Evolutionary conservation across 2,888 invertebrate species (phyloP).

Genomic region (Heliconius charithonia): DNA sequence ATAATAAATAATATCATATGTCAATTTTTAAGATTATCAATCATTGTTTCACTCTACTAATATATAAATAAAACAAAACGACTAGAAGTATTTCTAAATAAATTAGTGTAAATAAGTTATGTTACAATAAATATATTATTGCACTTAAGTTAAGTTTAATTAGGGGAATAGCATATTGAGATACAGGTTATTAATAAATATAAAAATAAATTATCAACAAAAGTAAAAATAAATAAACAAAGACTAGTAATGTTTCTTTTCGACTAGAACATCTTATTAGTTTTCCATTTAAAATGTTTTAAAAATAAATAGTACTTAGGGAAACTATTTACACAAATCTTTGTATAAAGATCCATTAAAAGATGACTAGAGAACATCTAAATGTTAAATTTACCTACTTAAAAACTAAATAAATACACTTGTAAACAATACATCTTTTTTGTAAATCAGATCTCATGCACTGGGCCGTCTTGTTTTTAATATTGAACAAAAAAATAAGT

Average conservation of each 20-base stretch:
- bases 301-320: neutral
- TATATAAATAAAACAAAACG: slow-evolving; percentile 25
- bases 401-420: slow-evolving; percentile 34
- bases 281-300: neutral
- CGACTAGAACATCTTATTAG: neutral
- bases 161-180: slow-evolving; percentile 47
- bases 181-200: slow-evolving; percentile 47
- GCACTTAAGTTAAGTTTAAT: slow-evolving; percentile 65
- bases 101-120: slow-evolving; percentile 59
- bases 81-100: slow-evolving; percentile 41
- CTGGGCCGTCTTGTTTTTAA: slow-evolving; percentile 11
- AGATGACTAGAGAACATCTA: slow-evolving; percentile 36
- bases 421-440: slow-evolving; percentile 12
- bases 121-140: slow-evolving; percentile 67
- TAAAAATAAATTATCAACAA: slow-evolving; percentile 54
- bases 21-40: slow-evolving; percentile 51
- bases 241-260: slow-evolving; percentile 24
- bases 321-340: slow-evolving; percentile 24
- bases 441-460: neutral
- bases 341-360: slow-evolving; percentile 29
- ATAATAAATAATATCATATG: neutral
- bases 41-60: slow-evolving; percentile 48
- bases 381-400: slow-evolving; percentile 44
- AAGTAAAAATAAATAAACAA: slow-evolving; percentile 46
- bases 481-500: neutral